A percentile compares a stretch with the other conserved stretches of the same genome.
These are phyloP conservation scores for Podabrus alpinus DNA, from an alignment of 2,888 invertebrate genomes.

Conservation along the genomic window DNA sequence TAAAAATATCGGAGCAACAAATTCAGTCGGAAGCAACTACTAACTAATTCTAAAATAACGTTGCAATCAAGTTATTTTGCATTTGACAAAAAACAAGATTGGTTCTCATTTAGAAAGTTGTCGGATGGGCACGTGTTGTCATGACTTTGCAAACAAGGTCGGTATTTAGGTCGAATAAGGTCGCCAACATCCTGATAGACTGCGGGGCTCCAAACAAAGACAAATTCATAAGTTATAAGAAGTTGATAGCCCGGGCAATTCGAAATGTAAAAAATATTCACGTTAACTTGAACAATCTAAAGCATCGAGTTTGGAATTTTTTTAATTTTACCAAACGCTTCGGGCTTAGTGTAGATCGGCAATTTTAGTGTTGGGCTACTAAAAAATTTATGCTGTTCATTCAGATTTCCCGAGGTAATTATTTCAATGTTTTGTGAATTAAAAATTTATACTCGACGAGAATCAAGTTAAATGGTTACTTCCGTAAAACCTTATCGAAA, in stretches of 20 bases:
- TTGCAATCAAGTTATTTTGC: neutral
- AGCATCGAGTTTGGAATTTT: neutral
- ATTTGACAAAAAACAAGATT: constrained; percentile 23
- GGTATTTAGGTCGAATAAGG: constrained; percentile 50
- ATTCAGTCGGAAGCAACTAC: neutral
- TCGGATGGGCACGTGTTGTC: constrained; percentile 43
- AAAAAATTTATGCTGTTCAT: neutral
- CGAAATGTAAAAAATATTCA: neutral
- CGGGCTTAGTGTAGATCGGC: neutral
- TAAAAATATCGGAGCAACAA: neutral
- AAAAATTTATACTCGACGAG: neutral
- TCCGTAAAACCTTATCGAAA: neutral
- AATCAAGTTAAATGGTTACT: neutral
- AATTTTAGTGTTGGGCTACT: neutral
- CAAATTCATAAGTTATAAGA: constrained; percentile 30
- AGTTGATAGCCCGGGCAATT: neutral
- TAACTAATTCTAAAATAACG: neutral
- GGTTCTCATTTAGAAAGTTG: constrained; percentile 34
- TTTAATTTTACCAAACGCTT: neutral
- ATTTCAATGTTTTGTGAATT: neutral
- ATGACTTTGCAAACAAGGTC: constrained; percentile 47
- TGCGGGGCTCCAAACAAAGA: constrained; percentile 51
- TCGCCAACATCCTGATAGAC: constrained; percentile 47
- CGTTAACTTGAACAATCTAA: neutral
- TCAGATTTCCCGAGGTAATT: neutral